phyloP scores from a whole-genome alignment of 2,797 vertebrate genomes.

The Coracias cyanogaster region DNA sequence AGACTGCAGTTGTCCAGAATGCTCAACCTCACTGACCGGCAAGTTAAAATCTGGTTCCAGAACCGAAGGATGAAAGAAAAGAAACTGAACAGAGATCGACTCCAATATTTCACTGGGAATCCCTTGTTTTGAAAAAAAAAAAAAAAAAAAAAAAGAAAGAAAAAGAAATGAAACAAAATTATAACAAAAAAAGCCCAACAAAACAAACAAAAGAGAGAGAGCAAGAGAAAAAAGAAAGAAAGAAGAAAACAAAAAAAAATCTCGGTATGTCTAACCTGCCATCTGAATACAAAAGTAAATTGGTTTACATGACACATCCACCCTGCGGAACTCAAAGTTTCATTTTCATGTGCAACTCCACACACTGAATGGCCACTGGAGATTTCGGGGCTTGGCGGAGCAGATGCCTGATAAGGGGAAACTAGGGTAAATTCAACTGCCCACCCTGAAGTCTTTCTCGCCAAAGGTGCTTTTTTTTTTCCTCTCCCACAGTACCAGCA shows the following conservation, averaged over 20 bases:
- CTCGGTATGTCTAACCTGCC: slow-evolving; percentile 11
- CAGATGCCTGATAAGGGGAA: slow-evolving; percentile 80
- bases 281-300: slow-evolving; percentile 70
- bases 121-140: slow-evolving; percentile 89
- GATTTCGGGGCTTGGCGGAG: slow-evolving; percentile 79
- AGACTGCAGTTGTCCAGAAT: slow-evolving; percentile 96
- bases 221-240: neutral
- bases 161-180: neutral
- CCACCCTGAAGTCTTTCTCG: slow-evolving; percentile 75
- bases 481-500: slow-evolving; percentile 53
- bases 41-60: slow-evolving; percentile 99
- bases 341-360: slow-evolving; percentile 74
- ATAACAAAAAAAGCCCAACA: neutral
- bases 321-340: slow-evolving; percentile 77
- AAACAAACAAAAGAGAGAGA: neutral
- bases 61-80: slow-evolving; percentile 99
- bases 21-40: slow-evolving; percentile 96
- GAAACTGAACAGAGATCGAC: slow-evolving; percentile 97
- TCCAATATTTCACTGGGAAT: slow-evolving; percentile 98
- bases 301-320: slow-evolving; percentile 77
- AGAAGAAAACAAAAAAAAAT: neutral
- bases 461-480: slow-evolving; percentile 72
- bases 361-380: slow-evolving; percentile 78
- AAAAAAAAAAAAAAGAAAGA: fast-evolving
- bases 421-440: slow-evolving; percentile 79